Conservation (phyloP, 2,797 vertebrate species). For the Mus caroli region DNA sequence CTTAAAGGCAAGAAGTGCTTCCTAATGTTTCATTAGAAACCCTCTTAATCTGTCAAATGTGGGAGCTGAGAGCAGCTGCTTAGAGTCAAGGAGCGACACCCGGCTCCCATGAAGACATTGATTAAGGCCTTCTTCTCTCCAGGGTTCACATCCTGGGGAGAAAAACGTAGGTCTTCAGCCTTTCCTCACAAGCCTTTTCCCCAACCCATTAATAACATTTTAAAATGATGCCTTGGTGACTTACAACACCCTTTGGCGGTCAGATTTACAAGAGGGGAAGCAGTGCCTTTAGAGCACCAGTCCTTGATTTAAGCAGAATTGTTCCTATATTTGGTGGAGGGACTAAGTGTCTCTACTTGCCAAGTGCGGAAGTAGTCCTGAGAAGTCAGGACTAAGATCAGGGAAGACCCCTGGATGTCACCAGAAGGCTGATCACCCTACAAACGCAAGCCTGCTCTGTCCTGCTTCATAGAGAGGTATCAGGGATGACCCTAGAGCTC, state of each 20-base stretch:
- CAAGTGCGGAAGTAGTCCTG: neutral
- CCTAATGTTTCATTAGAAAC: constrained; percentile 43
- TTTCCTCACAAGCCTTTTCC: constrained; percentile 44
- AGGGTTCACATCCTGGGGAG: constrained; percentile 29
- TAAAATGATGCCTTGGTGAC: constrained; percentile 30
- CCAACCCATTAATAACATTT: constrained; percentile 58
- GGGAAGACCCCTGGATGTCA: neutral
- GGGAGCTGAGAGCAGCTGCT: constrained; percentile 49
- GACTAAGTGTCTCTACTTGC: neutral
- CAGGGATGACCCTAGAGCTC: rapidly evolving
- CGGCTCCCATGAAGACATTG: constrained; percentile 5
- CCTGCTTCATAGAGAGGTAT: neutral
- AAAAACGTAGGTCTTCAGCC: constrained; percentile 61
- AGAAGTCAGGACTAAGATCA: neutral
- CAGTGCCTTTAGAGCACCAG: neutral
- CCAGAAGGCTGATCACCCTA: neutral
- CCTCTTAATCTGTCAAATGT: constrained; percentile 38
- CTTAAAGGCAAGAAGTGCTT: constrained; percentile 50
- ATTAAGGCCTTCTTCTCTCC: constrained; percentile 67
- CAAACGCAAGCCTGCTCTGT: neutral
- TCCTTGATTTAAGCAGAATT: neutral
- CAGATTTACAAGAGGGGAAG: constrained; percentile 24
- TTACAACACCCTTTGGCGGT: neutral
- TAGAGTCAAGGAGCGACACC: neutral
- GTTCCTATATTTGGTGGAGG: neutral